Percentiles rank a stretch among this genome's conserved stretches.
These are phyloP conservation scores for Mamestra brassicae DNA, from an alignment of 2,888 invertebrate species.

Conservation along the genomic window DNA sequence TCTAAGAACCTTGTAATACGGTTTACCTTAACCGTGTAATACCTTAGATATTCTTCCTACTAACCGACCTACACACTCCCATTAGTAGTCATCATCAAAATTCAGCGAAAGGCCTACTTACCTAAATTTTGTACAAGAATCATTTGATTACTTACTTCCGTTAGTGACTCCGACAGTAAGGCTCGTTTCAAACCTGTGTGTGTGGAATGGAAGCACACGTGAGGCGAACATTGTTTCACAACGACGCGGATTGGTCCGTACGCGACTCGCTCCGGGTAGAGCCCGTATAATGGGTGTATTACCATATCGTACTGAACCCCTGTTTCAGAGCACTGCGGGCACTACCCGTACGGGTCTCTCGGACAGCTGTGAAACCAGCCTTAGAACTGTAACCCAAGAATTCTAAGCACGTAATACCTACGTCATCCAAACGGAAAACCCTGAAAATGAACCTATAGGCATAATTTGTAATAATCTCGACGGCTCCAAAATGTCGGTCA, in stretches of 20 bases:
- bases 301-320: too few relatives aligned
- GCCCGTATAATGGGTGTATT: too few relatives aligned
- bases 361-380: too few relatives aligned
- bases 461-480: conserved; percentile 26
- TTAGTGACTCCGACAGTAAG: background rate
- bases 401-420: conserved; percentile 16
- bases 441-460: background rate
- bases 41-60: too few relatives aligned
- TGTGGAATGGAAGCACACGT: too few relatives aligned
- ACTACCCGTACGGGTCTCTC: too few relatives aligned
- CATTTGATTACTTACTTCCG: conserved; percentile 15
- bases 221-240: too few relatives aligned
- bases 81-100: conserved; percentile 22
- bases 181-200: background rate
- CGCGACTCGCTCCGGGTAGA: too few relatives aligned
- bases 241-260: too few relatives aligned
- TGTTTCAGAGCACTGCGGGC: too few relatives aligned
- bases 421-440: background rate
- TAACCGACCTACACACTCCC: background rate
- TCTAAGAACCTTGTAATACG: background rate
- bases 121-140: background rate
- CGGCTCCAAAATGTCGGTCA: conserved; percentile 31
- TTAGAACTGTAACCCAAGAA: background rate
- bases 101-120: background rate
- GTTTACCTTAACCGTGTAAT: too few relatives aligned